A percentile compares a stretch with the other conserved stretches of the same genome.
Evolutionary conservation across 2,888 invertebrate species (phyloP).

Genomic region (Dicyrtoma fusca): DNA sequence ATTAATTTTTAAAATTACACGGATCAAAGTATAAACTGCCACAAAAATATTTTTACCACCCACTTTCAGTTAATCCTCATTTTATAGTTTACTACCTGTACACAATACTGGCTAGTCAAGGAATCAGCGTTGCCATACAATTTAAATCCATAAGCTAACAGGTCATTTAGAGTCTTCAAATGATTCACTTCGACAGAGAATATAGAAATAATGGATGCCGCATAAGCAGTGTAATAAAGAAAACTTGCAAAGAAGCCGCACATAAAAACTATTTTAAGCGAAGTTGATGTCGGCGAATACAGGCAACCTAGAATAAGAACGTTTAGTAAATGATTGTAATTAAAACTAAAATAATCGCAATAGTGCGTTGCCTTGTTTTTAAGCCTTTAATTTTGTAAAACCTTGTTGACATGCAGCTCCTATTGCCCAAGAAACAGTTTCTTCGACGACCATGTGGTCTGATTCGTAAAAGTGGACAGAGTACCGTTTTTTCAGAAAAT

Average conservation of each 20-base stretch:
- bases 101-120: too few species aligned
- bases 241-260: background rate
- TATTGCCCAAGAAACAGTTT: background rate
- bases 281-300: background rate
- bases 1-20: too few species aligned
- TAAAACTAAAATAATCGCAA: background rate
- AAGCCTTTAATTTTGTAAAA: background rate
- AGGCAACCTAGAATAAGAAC: background rate
- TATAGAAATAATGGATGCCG: conserved; percentile 5
- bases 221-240: background rate
- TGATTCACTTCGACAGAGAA: conserved; percentile 5
- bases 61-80: too few species aligned
- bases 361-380: too few species aligned
- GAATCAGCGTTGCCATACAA: background rate
- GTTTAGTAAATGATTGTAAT: background rate
- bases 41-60: too few species aligned
- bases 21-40: too few species aligned
- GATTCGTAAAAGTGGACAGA: too few species aligned
- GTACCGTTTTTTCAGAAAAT: background rate
- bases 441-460: background rate
- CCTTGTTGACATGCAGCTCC: conserved; percentile 8
- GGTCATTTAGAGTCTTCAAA: background rate
- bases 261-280: background rate
- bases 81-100: too few species aligned
- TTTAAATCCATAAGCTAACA: background rate